Evolutionary conservation across 2,113 vertebrate species (phyloP), one percentile per base, ranked within the genome.

Genomic region (Abramis brama): DNA sequence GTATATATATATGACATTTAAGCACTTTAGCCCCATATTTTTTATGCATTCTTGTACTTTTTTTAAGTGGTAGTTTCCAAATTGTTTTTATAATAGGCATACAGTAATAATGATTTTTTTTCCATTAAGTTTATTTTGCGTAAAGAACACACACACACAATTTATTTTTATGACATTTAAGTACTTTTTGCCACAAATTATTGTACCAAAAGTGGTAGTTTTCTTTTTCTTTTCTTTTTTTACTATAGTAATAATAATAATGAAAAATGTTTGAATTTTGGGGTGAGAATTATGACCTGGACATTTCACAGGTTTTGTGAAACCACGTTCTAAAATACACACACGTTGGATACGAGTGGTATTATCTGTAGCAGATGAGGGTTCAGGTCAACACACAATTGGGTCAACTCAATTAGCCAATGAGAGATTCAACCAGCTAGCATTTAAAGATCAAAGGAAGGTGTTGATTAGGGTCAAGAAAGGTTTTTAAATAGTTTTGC

Each of bases 381-480:
- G 71, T 74, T 74, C 39, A 47, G 79, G 59, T 81, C 60, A 52
- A 52, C 62, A 4, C 43, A 25, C 27, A 81, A 68, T 19, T 81
- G 43, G 79, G 8, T 81, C 25, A 80, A 80, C 55, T 33, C 13
- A 47, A 27, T 66, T 45, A 30, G 36, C 39, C 15, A 60, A 79
- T 39, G 1, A 39, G 77, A 60, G 19, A 60, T 43, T 25, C 21
- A 4, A 43, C 13, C 36, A 45, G 23, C 57, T 62, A 39, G 11
- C 71, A 47, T 74, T 15, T 47, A 15, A 17, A 5, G 30, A 23
- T 79, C 23, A 79, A 39, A 36, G 12, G 2, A 66, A 66, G 25
- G 39, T 30, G 39, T 47, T 62, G 8, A 27, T 25, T 2, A 68
- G 45, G 2, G 62, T 47, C 39, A 39, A 39, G 39, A 39, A 39